Percentiles rank a stretch among this genome's conserved stretches.
These are phyloP conservation scores for Bombyx huttoni DNA, from an alignment of 2,888 invertebrate species.

Conservation along the genomic window DNA sequence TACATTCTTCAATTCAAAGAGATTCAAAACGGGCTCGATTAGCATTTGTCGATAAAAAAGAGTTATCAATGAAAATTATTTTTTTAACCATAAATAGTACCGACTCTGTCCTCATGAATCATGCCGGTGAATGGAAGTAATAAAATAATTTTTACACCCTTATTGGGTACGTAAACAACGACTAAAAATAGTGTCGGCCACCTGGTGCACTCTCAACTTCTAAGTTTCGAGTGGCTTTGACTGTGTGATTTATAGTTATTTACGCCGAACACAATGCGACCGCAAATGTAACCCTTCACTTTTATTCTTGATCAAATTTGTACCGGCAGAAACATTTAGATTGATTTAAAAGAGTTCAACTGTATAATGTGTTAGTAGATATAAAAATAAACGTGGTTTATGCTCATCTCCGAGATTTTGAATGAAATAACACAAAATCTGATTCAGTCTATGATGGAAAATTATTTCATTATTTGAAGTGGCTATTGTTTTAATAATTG, in stretches of 20 bases:
- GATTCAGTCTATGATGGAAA: too few relatives aligned
- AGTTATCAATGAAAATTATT: constrained; percentile 1
- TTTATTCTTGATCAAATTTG: constrained; percentile 49
- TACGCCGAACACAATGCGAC: constrained; percentile 48
- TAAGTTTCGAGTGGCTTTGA: constrained; percentile 36
- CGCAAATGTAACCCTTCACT: constrained; percentile 66
- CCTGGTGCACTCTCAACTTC: constrained; percentile 48
- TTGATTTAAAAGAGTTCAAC: background rate
- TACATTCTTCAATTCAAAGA: constrained; percentile 1
- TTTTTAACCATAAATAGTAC: background rate
- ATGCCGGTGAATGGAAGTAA: constrained; percentile 48
- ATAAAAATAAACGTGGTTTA: too few relatives aligned
- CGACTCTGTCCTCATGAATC: constrained; percentile 33
- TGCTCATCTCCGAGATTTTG: too few relatives aligned
- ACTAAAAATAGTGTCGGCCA: constrained; percentile 60
- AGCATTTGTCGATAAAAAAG: constrained; percentile 1
- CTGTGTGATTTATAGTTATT: constrained; percentile 54
- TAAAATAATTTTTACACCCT: constrained; percentile 57
- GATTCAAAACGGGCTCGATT: background rate
- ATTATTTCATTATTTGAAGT: too few relatives aligned
- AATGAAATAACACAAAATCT: too few relatives aligned
- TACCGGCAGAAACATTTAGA: constrained; percentile 12
- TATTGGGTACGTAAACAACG: constrained; percentile 52
- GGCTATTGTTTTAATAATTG: too few relatives aligned
- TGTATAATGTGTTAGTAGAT: background rate